These are phyloP conservation scores for Plagodis dolabraria DNA, from an alignment of 2,888 invertebrate species.

Conservation along the genomic window DNA sequence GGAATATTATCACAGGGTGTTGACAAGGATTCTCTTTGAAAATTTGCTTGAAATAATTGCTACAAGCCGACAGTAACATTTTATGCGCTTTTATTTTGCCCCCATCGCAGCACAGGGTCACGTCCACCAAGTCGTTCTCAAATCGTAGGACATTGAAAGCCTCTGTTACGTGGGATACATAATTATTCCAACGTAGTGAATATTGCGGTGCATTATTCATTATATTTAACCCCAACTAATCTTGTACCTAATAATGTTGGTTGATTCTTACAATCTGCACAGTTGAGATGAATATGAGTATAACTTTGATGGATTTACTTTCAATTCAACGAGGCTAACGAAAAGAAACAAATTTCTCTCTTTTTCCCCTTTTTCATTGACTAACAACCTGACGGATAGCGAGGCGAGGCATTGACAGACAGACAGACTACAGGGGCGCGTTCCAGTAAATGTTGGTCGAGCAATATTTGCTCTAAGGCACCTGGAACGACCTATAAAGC, in stretches of 20 bases:
- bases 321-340: constrained; percentile 3
- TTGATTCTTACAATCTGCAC: background rate
- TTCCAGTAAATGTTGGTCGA: too few species aligned
- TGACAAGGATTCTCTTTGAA: constrained; percentile 91
- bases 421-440: too few species aligned
- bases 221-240: constrained; percentile 33
- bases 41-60: constrained; percentile 90
- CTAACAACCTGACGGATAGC: background rate
- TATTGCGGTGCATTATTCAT: constrained; percentile 90
- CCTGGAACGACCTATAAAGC: too few species aligned
- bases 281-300: background rate
- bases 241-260: background rate
- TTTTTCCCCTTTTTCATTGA: background rate
- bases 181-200: constrained; percentile 95
- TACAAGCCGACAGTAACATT: constrained; percentile 93
- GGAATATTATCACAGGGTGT: constrained; percentile 92
- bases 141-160: constrained; percentile 90
- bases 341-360: too few species aligned
- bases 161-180: constrained; percentile 91
- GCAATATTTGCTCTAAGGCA: too few species aligned
- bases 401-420: too few species aligned
- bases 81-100: constrained; percentile 93
- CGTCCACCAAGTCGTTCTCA: constrained; percentile 91
- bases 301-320: constrained; percentile 15
- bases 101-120: constrained; percentile 94